These are phyloP conservation scores for Archips xylosteana DNA, from an alignment of 2,888 invertebrate genomes.

Conservation along the genomic window DNA sequence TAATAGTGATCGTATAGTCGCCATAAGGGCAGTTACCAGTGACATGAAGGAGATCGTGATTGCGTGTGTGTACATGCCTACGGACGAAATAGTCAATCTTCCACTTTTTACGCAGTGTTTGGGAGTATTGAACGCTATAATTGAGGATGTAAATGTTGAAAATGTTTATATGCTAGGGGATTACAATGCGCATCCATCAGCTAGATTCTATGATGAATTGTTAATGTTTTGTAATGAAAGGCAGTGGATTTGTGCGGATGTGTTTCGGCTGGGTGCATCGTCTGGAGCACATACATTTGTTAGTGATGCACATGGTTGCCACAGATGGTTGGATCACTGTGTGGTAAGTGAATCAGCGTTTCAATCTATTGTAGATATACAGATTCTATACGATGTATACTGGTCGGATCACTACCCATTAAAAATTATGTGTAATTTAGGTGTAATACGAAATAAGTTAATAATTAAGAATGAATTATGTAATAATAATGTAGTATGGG, in stretches of 20 bases:
- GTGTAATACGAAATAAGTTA: not conserved
- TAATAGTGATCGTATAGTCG: slow-evolving; percentile 42
- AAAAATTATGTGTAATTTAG: not conserved
- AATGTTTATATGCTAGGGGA: slow-evolving; percentile 14
- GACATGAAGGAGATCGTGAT: slow-evolving; percentile 4
- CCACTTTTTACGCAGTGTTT: slow-evolving; percentile 45
- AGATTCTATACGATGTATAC: slow-evolving; percentile 2
- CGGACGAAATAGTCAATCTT: slow-evolving; percentile 17
- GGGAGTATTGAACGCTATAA: slow-evolving; percentile 44
- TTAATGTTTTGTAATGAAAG: slow-evolving; percentile 17
- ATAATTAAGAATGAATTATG: not conserved
- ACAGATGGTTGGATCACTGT: slow-evolving; percentile 10
- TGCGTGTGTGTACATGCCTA: slow-evolving; percentile 46
- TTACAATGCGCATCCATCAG: slow-evolving; percentile 8
- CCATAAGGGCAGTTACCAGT: slow-evolving; percentile 39
- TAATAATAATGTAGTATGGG: slow-evolving; percentile 10
- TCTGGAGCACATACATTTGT: not conserved
- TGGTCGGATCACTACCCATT: slow-evolving; percentile 11
- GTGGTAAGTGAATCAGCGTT: not conserved
- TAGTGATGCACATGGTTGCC: slow-evolving; percentile 4
- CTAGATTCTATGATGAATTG: slow-evolving; percentile 3
- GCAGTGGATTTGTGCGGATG: slow-evolving; percentile 24
- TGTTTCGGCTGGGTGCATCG: not conserved
- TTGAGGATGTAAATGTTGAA: slow-evolving; percentile 33
- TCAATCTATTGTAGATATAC: not conserved